Evolutionary conservation across 2,888 invertebrate species (phyloP).

Genomic region (Dryococelus australis): DNA sequence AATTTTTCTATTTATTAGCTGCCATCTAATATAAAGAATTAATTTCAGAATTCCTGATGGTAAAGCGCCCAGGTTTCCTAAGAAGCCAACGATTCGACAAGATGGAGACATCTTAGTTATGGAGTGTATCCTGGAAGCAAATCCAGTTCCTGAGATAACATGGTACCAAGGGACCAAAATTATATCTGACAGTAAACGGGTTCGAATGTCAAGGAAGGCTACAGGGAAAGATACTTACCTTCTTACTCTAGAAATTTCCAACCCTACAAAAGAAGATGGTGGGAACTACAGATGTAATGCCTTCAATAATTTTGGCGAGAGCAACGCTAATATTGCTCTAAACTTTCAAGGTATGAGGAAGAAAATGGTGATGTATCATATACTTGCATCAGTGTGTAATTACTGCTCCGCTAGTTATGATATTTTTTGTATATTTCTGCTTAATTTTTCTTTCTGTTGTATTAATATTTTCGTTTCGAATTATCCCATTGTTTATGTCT

Average conservation of each 20-base stretch:
- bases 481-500: neutral
- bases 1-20: no score
- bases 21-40: conserved; percentile 18
- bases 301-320: conserved; percentile 97
- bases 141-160: conserved; percentile 92
- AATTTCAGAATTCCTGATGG: conserved; percentile 89
- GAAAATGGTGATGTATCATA: conserved; percentile 8
- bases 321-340: conserved; percentile 99
- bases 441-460: neutral
- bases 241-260: conserved; percentile 91
- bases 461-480: neutral
- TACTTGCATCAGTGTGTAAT: neutral
- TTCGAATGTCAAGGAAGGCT: conserved; percentile 89
- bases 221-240: conserved; percentile 90
- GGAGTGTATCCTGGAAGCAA: conserved; percentile 95
- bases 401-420: neutral
- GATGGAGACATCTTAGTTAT: conserved; percentile 92
- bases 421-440: neutral
- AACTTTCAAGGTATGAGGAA: conserved; percentile 93
- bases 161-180: conserved; percentile 93
- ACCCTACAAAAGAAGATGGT: conserved; percentile 95
- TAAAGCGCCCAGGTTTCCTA: conserved; percentile 94
- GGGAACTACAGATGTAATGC: conserved; percentile 99
- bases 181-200: conserved; percentile 83
- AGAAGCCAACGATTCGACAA: conserved; percentile 95